Evolutionary conservation across 2,113 vertebrate genomes (phyloP), one percentile per base, ranked within the genome.

Genomic region (Tonatia bakeri): DNA sequence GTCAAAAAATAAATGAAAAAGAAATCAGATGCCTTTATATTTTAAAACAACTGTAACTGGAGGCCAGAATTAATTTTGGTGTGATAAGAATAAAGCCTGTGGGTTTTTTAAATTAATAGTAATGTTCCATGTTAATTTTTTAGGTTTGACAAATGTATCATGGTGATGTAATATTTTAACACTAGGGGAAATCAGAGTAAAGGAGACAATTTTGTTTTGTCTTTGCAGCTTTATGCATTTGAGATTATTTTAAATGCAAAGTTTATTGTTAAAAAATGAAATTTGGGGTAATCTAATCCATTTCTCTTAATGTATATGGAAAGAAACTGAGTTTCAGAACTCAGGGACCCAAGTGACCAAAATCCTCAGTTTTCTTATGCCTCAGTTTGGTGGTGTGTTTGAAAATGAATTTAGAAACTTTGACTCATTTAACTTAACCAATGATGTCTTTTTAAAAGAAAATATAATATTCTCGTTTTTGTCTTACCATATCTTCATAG

Each of bases 191-290:
- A 75, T 5, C 13, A 1, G 4, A 13, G 52, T 69, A 83, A 77
- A 77, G 5, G 38, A 19, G 65, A 69, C 93, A 5, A 67, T 10
- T 76, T 47, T 87, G 31, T 47, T 56, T n/a, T 79, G 15, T 54
- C 16, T 82, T 54, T 83, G 24, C 59, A 75, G 38, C 43, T 45
- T 93, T 67, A 26, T 47, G 22, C 70, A 22, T 50, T 77, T 91
- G 43, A 87, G 69, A 47, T 94, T 73, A 92, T 59, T 89, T 89
- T 12, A 73, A 88, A 84, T 70, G 50, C 70, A 75, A 75, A 20
- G 11, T 28, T 72, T 87, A 84, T 33, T 33, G 94, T 96, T 84
- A 31, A 82, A 91, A 86, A 95, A 17, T 45, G 33, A 72, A 77
- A 75, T 81, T 56, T 40, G 3, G 75, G 24, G 31, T 52, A 36